Evolutionary conservation across 2,888 invertebrate genomes (phyloP).

Genomic region (Xylophagus ater): DNA sequence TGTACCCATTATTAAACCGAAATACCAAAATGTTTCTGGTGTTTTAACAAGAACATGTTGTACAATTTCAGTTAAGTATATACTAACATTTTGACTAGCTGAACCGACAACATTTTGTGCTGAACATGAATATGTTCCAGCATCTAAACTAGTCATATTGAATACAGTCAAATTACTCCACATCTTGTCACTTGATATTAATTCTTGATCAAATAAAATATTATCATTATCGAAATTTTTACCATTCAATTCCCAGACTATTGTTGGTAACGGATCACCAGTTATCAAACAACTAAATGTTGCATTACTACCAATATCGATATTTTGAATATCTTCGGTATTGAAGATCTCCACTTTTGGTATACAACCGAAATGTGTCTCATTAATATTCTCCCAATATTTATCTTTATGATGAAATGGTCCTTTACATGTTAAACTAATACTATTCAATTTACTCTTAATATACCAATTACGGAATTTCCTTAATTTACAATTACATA

Average conservation of each 20-base stretch:
- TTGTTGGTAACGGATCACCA: conserved; percentile 73
- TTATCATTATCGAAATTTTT: conserved; percentile 46
- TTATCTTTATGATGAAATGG: conserved; percentile 58
- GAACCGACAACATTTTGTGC: conserved; percentile 39
- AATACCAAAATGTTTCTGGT: conserved; percentile 67
- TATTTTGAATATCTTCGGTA: conserved; percentile 45
- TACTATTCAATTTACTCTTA: conserved; percentile 63
- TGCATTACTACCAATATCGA: conserved; percentile 71
- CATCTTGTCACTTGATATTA: conserved; percentile 34
- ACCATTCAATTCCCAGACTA: conserved; percentile 74
- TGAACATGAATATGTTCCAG: conserved; percentile 71
- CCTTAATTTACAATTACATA: conserved; percentile 76
- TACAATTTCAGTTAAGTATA: conserved; percentile 56
- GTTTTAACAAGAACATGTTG: conserved; percentile 43
- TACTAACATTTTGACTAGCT: conserved; percentile 44
- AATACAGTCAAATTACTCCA: conserved; percentile 76
- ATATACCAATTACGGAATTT: conserved; percentile 78
- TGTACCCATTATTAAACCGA: conserved; percentile 60
- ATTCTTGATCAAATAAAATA: conserved; percentile 40
- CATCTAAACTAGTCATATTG: conserved; percentile 69
- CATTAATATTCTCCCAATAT: conserved; percentile 65
- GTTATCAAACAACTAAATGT: conserved; percentile 70
- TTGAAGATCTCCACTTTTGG: conserved; percentile 58
- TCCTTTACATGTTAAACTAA: conserved; percentile 59
- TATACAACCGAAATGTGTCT: conserved; percentile 70